phyloP scores from a whole-genome alignment of 2,888 invertebrate genomes.

The Pimpla rufipes region DNA sequence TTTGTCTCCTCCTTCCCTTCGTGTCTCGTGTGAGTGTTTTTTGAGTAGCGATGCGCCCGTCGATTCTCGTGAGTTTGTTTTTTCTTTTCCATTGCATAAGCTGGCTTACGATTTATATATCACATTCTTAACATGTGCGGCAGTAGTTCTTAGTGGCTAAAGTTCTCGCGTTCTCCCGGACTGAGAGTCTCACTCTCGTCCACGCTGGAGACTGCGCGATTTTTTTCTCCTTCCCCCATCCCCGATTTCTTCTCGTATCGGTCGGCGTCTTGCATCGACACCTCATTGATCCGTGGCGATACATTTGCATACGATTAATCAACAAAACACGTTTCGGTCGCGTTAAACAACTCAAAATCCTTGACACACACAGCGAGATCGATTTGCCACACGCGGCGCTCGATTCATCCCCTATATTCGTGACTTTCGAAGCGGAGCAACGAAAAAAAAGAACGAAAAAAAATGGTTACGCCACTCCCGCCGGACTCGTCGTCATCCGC shows the following conservation, averaged over 20 bases:
- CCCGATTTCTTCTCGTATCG: slow-evolving; percentile 32
- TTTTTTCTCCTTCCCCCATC: slow-evolving; percentile 26
- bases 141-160: slow-evolving; percentile 76
- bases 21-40: slow-evolving; percentile 7
- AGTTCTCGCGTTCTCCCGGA: slow-evolving; percentile 48
- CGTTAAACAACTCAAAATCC: slow-evolving; percentile 43
- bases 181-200: slow-evolving; percentile 52
- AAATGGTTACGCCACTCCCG: not conserved
- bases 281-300: slow-evolving; percentile 8
- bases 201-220: slow-evolving; percentile 46
- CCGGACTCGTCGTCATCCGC: not conserved
- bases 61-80: slow-evolving; percentile 33
- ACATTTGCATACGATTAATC: slow-evolving; percentile 24
- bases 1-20: slow-evolving; percentile 30
- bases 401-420: too few relatives aligned
- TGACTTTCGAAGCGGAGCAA: not conserved
- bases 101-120: slow-evolving; percentile 79
- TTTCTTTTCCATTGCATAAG: slow-evolving; percentile 67
- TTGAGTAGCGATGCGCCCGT: slow-evolving; percentile 5
- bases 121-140: slow-evolving; percentile 81
- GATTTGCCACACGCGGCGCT: slow-evolving; percentile 1
- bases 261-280: not conserved
- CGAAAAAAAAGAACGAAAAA: not conserved
- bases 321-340: slow-evolving; percentile 25
- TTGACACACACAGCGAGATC: too few relatives aligned